These are phyloP conservation scores for Melanotaenia nigrans DNA, from an alignment of 2,797 vertebrate genomes.

Conservation along the genomic window DNA sequence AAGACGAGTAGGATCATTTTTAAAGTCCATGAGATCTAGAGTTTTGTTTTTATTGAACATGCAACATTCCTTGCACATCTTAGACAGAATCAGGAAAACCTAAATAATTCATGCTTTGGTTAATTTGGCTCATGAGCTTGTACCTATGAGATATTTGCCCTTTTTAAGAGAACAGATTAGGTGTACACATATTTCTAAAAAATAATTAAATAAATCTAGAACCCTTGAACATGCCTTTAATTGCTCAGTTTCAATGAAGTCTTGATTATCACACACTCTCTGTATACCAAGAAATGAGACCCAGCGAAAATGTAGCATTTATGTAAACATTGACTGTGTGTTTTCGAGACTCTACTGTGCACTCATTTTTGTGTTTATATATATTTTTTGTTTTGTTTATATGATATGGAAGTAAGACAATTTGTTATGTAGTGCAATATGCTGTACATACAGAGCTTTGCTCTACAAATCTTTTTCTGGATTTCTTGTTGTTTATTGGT, in stretches of 20 bases:
- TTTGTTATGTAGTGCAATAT: slow-evolving; percentile 89
- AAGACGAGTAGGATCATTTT: slow-evolving; percentile 65
- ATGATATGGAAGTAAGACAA: slow-evolving; percentile 84
- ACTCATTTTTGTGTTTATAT: slow-evolving; percentile 83
- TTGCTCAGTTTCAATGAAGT: slow-evolving; percentile 83
- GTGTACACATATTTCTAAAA: slow-evolving; percentile 74
- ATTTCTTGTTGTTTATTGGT: slow-evolving; percentile 85
- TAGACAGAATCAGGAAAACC: slow-evolving; percentile 61
- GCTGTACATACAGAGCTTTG: slow-evolving; percentile 89
- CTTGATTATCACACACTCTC: slow-evolving; percentile 87
- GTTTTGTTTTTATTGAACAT: slow-evolving; percentile 68
- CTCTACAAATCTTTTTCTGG: slow-evolving; percentile 84
- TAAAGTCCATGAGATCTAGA: slow-evolving; percentile 72
- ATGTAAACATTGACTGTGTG: slow-evolving; percentile 90
- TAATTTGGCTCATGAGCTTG: slow-evolving; percentile 44
- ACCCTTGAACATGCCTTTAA: slow-evolving; percentile 84
- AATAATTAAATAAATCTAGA: slow-evolving; percentile 1
- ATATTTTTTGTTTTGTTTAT: slow-evolving; percentile 75
- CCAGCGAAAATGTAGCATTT: slow-evolving; percentile 90
- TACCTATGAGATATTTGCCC: slow-evolving; percentile 55
- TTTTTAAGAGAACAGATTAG: slow-evolving; percentile 58
- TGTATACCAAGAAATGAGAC: slow-evolving; percentile 87
- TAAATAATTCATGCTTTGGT: slow-evolving; percentile 58
- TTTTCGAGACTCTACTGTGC: slow-evolving; percentile 88
- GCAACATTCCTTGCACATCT: slow-evolving; percentile 80